Percentiles rank a stretch among this genome's conserved stretches.
phyloP scores from a whole-genome alignment of 2,113 vertebrate genomes.

The Smithornis capensis region DNA sequence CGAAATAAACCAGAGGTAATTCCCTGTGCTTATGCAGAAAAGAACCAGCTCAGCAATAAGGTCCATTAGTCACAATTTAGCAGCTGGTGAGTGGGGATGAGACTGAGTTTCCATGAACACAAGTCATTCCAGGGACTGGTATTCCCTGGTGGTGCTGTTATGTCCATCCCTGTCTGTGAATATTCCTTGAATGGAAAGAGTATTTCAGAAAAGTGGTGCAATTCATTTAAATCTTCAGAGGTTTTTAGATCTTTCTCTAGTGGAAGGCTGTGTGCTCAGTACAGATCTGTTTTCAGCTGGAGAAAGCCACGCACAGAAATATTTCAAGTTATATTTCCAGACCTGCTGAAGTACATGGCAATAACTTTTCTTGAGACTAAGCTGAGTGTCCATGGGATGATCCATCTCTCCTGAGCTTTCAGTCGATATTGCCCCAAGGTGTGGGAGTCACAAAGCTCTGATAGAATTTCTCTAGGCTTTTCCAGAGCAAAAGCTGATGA shows the following conservation, averaged over 20 bases:
- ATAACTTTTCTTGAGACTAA: background rate
- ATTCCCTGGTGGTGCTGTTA: background rate
- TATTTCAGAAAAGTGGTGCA: background rate
- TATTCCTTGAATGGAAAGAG: background rate
- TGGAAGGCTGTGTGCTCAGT: background rate
- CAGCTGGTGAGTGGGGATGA: background rate
- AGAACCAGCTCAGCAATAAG: background rate
- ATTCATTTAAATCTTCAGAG: background rate
- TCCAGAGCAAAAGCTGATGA: background rate
- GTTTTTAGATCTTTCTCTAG: background rate
- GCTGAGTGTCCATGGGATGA: background rate
- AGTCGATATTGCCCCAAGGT: rapidly evolving
- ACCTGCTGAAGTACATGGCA: background rate
- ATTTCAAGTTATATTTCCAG: background rate
- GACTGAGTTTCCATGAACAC: background rate
- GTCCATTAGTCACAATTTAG: background rate
- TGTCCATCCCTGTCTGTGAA: background rate
- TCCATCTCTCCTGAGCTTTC: background rate
- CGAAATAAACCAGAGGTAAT: background rate
- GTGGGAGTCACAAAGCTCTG: background rate
- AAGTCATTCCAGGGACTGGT: background rate
- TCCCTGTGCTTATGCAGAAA: background rate
- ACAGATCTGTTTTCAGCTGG: background rate
- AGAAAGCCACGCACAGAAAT: background rate
- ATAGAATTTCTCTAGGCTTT: background rate